Evolutionary conservation across 2,113 vertebrate genomes (phyloP).

Genomic region (Callionymus lyra): DNA sequence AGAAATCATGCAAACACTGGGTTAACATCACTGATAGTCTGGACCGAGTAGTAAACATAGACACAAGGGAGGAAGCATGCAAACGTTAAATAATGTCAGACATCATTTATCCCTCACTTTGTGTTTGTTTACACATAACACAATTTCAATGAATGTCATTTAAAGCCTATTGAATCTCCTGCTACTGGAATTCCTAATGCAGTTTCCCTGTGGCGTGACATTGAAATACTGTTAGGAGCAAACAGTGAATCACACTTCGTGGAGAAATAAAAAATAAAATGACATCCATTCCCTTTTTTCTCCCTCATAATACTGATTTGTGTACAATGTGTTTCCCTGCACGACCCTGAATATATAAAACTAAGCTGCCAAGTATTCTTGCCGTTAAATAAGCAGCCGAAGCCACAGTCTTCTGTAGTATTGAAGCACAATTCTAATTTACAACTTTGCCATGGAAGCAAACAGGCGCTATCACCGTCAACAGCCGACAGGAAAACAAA

Average conservation of each 20-base stretch:
- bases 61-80: too few relatives aligned
- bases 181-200: constrained; percentile 1
- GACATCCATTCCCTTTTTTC: constrained; percentile 14
- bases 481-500: constrained; percentile 57
- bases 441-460: constrained; percentile 40
- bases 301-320: constrained; percentile 28
- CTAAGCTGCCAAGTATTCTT: constrained; percentile 28
- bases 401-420: constrained; percentile 24
- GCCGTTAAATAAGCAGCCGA: constrained; percentile 25
- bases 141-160: background rate
- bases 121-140: background rate
- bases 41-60: background rate
- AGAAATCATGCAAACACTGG: constrained; percentile 15
- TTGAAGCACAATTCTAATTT: constrained; percentile 50
- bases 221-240: constrained; percentile 12
- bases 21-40: background rate
- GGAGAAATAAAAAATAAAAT: constrained; percentile 4
- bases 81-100: background rate
- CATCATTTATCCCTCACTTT: background rate
- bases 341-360: constrained; percentile 19
- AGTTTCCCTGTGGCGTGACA: constrained; percentile 1
- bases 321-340: constrained; percentile 28
- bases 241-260: constrained; percentile 1
- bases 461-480: constrained; percentile 47
- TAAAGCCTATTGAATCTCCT: background rate